phyloP scores from a whole-genome alignment of 1,140 invertebrate genomes.

The Diachasma alloeum region DNA sequence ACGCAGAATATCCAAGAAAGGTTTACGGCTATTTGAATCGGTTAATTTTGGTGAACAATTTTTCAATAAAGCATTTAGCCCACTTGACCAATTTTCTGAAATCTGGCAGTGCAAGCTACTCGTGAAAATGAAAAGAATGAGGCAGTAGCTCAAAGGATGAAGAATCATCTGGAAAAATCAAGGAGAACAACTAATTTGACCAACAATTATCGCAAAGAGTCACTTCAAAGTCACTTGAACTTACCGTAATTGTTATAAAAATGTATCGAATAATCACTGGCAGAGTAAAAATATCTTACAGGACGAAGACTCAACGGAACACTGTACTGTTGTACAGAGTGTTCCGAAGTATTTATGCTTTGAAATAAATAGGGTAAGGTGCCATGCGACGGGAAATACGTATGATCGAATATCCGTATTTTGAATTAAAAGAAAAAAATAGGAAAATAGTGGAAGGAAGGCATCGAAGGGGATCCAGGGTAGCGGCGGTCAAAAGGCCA shows the following conservation, averaged over 20 bases:
- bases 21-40: slow-evolving; percentile 30
- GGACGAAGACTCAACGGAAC: neutral
- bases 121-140: slow-evolving; percentile 28
- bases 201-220: neutral
- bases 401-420: neutral
- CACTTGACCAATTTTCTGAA: slow-evolving; percentile 39
- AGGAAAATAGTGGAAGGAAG: too few species aligned
- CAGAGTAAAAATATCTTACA: slow-evolving; percentile 4
- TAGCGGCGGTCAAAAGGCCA: neutral
- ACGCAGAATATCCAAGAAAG: slow-evolving; percentile 44
- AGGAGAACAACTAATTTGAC: too few species aligned
- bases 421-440: slow-evolving; percentile 28
- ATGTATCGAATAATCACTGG: too few species aligned
- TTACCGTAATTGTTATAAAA: too few species aligned
- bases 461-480: slow-evolving; percentile 42
- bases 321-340: slow-evolving; percentile 16
- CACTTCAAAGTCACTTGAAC: too few species aligned
- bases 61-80: slow-evolving; percentile 41
- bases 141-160: slow-evolving; percentile 28
- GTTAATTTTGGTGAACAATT: slow-evolving; percentile 41
- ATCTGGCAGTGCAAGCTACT: slow-evolving; percentile 30
- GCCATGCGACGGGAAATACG: slow-evolving; percentile 24
- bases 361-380: slow-evolving; percentile 50
- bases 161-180: slow-evolving; percentile 36
- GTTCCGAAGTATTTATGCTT: slow-evolving; percentile 47